Base-by-base conservation (phyloP, 2,797 vertebrate species). In the Diglossa cyanea region DNA sequence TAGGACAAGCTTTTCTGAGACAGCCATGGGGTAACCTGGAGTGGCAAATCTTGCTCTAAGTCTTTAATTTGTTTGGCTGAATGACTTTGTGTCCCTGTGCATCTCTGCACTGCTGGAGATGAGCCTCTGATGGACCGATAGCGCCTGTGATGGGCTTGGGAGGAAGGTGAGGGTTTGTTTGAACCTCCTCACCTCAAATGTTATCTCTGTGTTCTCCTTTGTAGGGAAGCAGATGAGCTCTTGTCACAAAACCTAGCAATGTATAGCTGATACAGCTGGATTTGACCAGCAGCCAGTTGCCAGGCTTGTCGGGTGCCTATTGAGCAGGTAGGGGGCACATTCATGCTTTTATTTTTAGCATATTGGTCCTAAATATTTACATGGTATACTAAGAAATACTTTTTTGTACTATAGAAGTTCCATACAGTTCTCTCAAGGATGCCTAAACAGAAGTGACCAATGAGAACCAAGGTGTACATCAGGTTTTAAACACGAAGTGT, bases 21-120 rank as follows among this genome's bases (percentile, higher is more conserved):
- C 35, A 44, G 13, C 6, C 2, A 2, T 9, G 6, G 2, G 16
- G 11, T 55, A 6, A 7, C 3, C n/a, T 50, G 26, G 13, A 24
- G 13, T 48, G 15, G 11, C 16, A 76, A 7, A 17, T 3, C 17
- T 65, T 88, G 26, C 3, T 30, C 19, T 1, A 3, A 42, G 11
- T 24, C 30, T 12, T 40, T 50, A 8, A 44, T 45, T 50, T 45
- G 7, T 25, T 48, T 62, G 54, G 20, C 11, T 45, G 20, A 33
- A 54, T 67, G 31, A 16, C 17, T 18, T 23, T 72, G 23, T 57
- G 26, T 1, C 3, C 35, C 26, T 39, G 17, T 53, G 12, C 8
- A 14, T 16, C 42, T 75, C 83, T 61, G 33, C 13, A 5, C 24
- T 57, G 47, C 23, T 68, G 47, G 7, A 75, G 16, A 48, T 33